These are phyloP conservation scores for Parazoanthus darwini DNA, from an alignment of 92 coral and sea anemone species.

Conservation along the genomic window DNA sequence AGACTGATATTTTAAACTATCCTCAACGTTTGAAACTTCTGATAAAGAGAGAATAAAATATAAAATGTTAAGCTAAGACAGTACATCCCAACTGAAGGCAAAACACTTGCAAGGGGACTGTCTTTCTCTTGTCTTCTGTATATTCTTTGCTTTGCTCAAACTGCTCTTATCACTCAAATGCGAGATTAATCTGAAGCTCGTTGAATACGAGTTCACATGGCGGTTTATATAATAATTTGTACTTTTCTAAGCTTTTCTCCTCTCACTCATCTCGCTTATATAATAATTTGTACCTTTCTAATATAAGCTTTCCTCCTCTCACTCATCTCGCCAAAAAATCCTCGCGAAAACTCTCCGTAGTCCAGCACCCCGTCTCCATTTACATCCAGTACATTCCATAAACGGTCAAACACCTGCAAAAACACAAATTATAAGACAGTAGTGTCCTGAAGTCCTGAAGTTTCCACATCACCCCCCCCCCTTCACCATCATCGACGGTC, in stretches of 20 bases:
- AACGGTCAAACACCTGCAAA: slow-evolving; percentile 68
- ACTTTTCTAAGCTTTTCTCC: slow-evolving; percentile 90
- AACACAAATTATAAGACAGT: background rate
- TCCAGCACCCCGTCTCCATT: slow-evolving; percentile 94
- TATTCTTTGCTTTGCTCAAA: too few species aligned
- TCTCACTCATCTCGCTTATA: slow-evolving; percentile 86
- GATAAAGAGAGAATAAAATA: too few species aligned
- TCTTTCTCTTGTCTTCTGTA: too few species aligned
- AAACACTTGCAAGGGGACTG: too few species aligned
- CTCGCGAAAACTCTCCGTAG: slow-evolving; percentile 92
- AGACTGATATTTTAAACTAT: too few species aligned
- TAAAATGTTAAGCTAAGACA: too few species aligned
- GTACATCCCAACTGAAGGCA: too few species aligned
- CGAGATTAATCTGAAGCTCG: too few species aligned
- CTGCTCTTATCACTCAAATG: too few species aligned
- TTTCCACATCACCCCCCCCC: too few species aligned
- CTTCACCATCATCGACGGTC: too few species aligned
- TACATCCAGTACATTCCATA: slow-evolving; percentile 84
- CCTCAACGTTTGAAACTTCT: too few species aligned
- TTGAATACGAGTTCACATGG: background rate
- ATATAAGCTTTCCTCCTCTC: slow-evolving; percentile 87
- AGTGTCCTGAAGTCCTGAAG: background rate
- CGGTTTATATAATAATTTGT: background rate
- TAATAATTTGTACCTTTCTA: slow-evolving; percentile 65
- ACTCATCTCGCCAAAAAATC: slow-evolving; percentile 97